Evolutionary conservation across 2,113 vertebrate genomes (phyloP), one percentile per base, ranked within the genome.

Genomic region (Ovibos moschatus): DNA sequence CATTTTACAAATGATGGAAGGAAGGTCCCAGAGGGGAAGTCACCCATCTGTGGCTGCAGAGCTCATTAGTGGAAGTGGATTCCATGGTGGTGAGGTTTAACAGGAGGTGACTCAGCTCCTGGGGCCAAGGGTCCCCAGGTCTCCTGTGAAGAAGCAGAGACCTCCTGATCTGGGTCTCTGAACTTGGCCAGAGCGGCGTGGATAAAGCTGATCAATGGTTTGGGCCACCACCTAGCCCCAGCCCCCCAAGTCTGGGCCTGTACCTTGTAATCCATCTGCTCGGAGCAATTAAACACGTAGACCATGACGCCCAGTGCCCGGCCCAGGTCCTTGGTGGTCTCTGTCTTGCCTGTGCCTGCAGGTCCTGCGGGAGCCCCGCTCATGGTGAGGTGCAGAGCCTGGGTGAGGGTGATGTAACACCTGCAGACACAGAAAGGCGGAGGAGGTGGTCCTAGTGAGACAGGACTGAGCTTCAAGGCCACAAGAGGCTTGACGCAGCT

Each of bases 261-360:
- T 99, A 99, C 99, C 99, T 99, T 99, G 98, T 99, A 99, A 98
- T 99, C 99, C 99, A 99, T 99, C 98, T 99, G 99, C 98, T 99
- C 99, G 0, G 99, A 99, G 98, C 99, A 99, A 99, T 99, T 99
- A 93, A 99, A 99, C 62, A 99, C 99, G 0, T 99, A 99, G 87
- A 99, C 99, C 99, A 99, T 99, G 98, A 99, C 98, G 92, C 99
- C 99, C 30, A 99, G 98, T 0, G 99, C 99, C 81, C 99, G 98
- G 14, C 99, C 99, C 98, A 99, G 23, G 96, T 99, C 99, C 98
- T 99, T 99, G 27, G 99, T 99, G 9, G 99, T 99, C 98, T 99
- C 99, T 0, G 99, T 99, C 98, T 99, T 99, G 96, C 99, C 99
- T 0, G 99, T 99, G 94, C 99, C 99, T 0, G 99, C 99, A 0